Evolutionary conservation across 2,113 vertebrate species (phyloP).

Genomic region (Strigops habroptila): DNA sequence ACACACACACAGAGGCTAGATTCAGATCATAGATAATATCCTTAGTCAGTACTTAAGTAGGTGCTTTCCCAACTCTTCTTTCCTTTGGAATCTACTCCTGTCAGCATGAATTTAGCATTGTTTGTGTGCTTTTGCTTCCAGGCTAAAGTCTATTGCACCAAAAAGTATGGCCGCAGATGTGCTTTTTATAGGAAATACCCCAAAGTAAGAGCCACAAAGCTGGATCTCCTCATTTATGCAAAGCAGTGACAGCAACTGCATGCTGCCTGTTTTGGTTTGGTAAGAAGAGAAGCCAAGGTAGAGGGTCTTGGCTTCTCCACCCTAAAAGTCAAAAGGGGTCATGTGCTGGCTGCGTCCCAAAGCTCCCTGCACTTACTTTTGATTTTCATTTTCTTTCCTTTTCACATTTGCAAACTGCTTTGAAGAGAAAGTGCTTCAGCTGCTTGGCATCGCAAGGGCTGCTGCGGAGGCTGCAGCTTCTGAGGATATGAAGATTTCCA

Average conservation of each 20-base stretch:
- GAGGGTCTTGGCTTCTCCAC: neutral
- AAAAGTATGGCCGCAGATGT: neutral
- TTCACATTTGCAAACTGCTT: neutral
- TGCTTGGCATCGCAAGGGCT: neutral
- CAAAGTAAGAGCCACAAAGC: neutral
- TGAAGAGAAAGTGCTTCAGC: neutral
- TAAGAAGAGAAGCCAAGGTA: neutral
- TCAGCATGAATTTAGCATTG: constrained; percentile 32
- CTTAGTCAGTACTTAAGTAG: constrained; percentile 54
- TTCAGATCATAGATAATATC: constrained; percentile 54
- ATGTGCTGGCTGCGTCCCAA: neutral
- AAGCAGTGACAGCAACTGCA: neutral
- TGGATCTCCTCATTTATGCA: neutral
- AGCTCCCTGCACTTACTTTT: neutral
- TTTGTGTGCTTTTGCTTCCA: constrained; percentile 36
- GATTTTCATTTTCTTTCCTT: neutral
- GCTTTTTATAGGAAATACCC: neutral
- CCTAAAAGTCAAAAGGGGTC: neutral
- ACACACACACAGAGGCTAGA: neutral
- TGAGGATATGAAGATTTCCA: neutral
- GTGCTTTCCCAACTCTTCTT: constrained; percentile 63
- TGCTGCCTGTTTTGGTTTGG: neutral
- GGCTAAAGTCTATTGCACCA: neutral
- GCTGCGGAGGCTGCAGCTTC: neutral
- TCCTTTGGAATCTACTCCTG: constrained; percentile 58